Evolutionary conservation across 2,888 invertebrate genomes (phyloP).

Genomic region (Drosophila parthenogenetica): DNA sequence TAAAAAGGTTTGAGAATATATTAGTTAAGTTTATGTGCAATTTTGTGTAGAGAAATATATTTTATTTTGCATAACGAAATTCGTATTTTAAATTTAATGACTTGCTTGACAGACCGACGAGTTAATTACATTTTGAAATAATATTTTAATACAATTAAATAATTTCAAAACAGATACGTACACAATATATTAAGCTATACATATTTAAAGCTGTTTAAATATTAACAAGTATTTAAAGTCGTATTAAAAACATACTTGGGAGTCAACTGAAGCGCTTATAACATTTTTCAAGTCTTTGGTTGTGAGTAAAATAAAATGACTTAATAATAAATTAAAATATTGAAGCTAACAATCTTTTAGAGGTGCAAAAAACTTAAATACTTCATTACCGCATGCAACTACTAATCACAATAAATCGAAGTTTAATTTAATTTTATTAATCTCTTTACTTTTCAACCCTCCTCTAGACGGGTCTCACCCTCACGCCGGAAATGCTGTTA

Average conservation of each 20-base stretch:
- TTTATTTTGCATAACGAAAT: not conserved
- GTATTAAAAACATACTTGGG: no score
- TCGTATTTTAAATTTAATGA: not conserved
- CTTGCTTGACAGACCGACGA: not conserved
- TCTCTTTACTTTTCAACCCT: not conserved
- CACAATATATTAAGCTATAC: no score
- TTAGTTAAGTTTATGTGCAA: not conserved
- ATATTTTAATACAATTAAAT: not conserved
- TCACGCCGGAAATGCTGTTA: slow-evolving; percentile 88
- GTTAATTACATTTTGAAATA: no score
- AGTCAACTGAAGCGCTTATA: no score
- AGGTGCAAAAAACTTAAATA: not conserved
- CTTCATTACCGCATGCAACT: not conserved
- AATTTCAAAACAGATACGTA: not conserved
- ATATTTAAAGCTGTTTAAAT: no score
- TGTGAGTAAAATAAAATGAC: no score
- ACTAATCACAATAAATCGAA: not conserved
- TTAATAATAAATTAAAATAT: no score
- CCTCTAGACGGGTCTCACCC: slow-evolving; percentile 82
- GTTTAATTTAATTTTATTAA: not conserved
- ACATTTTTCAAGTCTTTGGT: no score
- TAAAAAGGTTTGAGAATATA: not conserved
- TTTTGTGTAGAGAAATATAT: not conserved
- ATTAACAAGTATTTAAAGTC: no score
- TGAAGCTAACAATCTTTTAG: no score